Evolutionary conservation across 2,113 vertebrate genomes (phyloP), one percentile per base, ranked within the genome.

Genomic region (Podilymbus podiceps): DNA sequence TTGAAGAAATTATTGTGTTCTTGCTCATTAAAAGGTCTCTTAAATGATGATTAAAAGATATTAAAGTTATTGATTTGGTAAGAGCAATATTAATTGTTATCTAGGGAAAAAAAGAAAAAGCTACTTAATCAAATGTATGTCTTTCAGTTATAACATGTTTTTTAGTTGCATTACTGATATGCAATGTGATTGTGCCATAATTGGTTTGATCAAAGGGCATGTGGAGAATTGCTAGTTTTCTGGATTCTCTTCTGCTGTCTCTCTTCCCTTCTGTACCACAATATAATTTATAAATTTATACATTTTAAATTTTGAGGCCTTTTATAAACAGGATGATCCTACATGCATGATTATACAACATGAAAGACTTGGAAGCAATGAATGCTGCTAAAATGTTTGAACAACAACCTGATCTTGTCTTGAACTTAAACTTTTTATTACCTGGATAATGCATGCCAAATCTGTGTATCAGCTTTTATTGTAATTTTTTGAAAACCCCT

Each of bases 111-210:
- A 23, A 64, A 66, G 11, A 4, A 52, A 52, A 80, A 74, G 5
- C 1, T 55, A 8, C n/a, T 74, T 44, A 42, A 59, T 46, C 47
- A 63, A 84, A 63, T 1, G 0, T 6, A 3, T 27, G 52, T 27
- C 25, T 84, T 77, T 31, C 38, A 62, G 40, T 44, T 79, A 35
- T 17, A 0, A 0, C 2, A 4, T 22, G 12, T 11, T 64, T 78
- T 92, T 27, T 18, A 62, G 46, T 12, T 52, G 8, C 17, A 13
- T n/a, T 69, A 42, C 19, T 56, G 12, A 33, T 85, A 23, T 28
- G 8, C 4, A 75, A 21, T 6, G 6, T 63, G 38, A 52, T 22
- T 86, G 27, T 80, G 44, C 15, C 40, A 10, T 56, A 63, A 46
- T 9, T 15, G 22, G 22, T 38, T 31, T 66, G 24, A 89, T 82